Conservation (phyloP, 1,140 invertebrate genomes). For the Macrostomum lignano region DNA sequence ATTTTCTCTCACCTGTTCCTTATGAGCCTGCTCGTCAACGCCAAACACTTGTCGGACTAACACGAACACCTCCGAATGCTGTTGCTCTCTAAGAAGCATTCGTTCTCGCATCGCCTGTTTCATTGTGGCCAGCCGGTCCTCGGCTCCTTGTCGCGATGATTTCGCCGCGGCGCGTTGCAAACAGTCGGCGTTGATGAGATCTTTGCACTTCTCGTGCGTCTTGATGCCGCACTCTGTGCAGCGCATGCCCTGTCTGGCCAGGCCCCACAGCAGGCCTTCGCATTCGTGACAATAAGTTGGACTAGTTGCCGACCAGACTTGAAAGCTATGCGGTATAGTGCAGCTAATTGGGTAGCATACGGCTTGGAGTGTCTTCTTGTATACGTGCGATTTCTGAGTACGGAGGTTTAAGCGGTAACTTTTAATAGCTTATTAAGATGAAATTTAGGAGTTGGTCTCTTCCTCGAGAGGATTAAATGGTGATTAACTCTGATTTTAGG, state of each 20-base stretch:
- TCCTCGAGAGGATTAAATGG: no score
- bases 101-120: constrained; percentile 95
- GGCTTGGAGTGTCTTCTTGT: constrained; percentile 96
- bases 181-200: constrained; percentile 96
- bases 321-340: constrained; percentile 95
- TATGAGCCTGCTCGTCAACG: constrained; percentile 1
- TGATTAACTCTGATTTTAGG: no score
- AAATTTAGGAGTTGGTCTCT: no score
- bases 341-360: constrained; percentile 82
- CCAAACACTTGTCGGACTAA: constrained; percentile 37
- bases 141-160: constrained; percentile 87
- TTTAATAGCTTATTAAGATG: no score
- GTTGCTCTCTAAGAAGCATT: constrained; percentile 83
- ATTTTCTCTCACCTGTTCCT: constrained; percentile 77
- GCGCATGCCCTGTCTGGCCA: constrained; percentile 83
- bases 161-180: constrained; percentile 93
- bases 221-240: constrained; percentile 97
- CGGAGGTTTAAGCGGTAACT: no score
- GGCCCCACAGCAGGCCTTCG: constrained; percentile 90
- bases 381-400: constrained; percentile 38
- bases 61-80: constrained; percentile 96
- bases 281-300: constrained; percentile 99
- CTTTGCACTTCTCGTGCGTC: constrained; percentile 98
- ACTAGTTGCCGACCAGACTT: constrained; percentile 87
- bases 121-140: constrained; percentile 91